Conservation (phyloP, 2,113 vertebrate genomes). For the Reinhardtius hippoglossoides region DNA sequence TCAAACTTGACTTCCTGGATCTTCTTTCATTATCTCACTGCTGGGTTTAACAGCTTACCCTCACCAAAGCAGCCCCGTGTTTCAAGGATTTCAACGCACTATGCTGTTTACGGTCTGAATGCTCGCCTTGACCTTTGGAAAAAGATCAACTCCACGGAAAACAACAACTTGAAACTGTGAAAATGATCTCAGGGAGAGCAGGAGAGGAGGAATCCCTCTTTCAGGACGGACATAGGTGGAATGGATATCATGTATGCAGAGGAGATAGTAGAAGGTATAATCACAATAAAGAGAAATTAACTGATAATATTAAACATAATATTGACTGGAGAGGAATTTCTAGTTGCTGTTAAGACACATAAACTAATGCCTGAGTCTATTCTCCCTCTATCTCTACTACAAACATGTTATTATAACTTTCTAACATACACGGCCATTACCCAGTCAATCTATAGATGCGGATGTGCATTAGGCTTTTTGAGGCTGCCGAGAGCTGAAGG, state of each 20-base stretch:
- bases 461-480: constrained; percentile 12
- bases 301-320: too few relatives aligned
- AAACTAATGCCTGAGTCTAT: background rate
- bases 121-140: background rate
- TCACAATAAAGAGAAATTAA: too few relatives aligned
- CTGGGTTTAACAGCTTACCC: background rate
- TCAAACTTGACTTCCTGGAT: background rate
- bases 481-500: constrained; percentile 41
- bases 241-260: too few relatives aligned
- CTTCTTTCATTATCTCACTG: background rate
- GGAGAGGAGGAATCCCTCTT: background rate
- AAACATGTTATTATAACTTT: constrained; percentile 38
- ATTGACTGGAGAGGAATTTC: too few relatives aligned
- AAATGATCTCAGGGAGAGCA: background rate
- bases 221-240: background rate
- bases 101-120: background rate
- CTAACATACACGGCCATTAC: constrained; percentile 17
- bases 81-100: background rate
- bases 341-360: too few relatives aligned
- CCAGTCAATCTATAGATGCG: constrained; percentile 40
- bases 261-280: too few relatives aligned
- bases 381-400: background rate
- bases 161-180: background rate
- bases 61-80: background rate
- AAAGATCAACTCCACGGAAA: background rate